Conservation (phyloP, 2,113 vertebrate species). For the Halcyon senegalensis region DNA sequence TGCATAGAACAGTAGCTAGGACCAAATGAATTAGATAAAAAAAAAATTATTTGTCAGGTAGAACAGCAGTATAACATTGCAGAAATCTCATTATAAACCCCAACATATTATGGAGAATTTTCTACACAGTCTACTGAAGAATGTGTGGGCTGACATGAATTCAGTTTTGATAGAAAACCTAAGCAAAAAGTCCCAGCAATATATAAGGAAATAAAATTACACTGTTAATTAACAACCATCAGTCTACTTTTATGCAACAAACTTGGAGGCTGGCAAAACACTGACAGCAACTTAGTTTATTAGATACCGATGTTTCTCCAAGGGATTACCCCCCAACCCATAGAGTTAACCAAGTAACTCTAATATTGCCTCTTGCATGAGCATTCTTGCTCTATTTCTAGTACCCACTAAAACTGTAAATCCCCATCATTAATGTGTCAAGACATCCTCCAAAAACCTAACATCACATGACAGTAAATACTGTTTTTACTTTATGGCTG, state of each 20-base stretch:
- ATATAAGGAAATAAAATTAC: background rate
- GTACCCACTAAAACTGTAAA: background rate
- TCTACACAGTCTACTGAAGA: background rate
- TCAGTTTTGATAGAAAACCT: background rate
- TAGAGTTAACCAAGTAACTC: background rate
- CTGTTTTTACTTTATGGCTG: background rate
- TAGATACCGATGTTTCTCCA: background rate
- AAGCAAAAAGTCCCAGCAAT: background rate
- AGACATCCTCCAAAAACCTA: rapidly evolving
- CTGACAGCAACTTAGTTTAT: background rate
- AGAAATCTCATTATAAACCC: background rate
- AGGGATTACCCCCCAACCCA: background rate
- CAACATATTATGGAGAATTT: background rate
- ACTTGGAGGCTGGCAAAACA: background rate
- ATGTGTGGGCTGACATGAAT: background rate
- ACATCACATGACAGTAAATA: background rate
- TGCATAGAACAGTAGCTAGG: background rate
- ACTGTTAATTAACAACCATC: background rate
- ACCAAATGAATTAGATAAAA: background rate
- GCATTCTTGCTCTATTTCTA: background rate
- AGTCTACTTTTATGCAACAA: background rate
- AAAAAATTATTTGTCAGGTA: background rate
- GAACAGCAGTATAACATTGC: background rate
- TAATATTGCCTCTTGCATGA: background rate
- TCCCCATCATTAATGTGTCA: background rate